Base-by-base conservation (phyloP, 2,888 invertebrate species). In the Agrochola litura region DNA sequence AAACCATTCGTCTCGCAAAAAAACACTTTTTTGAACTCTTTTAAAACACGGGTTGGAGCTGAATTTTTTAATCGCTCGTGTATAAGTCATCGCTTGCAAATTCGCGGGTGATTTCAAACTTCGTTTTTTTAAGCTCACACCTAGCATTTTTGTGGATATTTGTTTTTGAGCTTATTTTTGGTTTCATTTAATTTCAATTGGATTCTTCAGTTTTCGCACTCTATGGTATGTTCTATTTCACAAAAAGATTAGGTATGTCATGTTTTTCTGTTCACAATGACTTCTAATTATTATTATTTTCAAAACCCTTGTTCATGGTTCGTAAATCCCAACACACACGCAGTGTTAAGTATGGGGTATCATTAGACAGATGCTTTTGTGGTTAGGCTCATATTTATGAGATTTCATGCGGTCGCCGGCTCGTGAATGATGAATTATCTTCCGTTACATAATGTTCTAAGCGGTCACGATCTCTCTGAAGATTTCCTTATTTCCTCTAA, bases 371-470 rank as follows among this genome's bases (percentile, higher is more conserved):
- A 79, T 70, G 76, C 73, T 65, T 79, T 76, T 61, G 80, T 60
- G 73, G 76, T 83, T 64, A 63, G 49, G 61, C 58, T 66, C 63
- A 68, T 86, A 79, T 86, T 86, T 74, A 84, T 79, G 84, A 84
- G 87, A 76, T 84, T 79, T 72, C 65, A 73, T 72, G 73, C 72
- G 73, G 71, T 72, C 58, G 56, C 16, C 75, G 79, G 71, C 67
- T 83, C 61, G 68, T 64, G 71, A 84, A 86, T 80, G 73, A 80
- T 86, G n/a, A 84, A 76, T 84, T 76, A 71, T 76, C 71, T 83
- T 64, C 70, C 70, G 54, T 73, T 77, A 71, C 37, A 61, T 69
- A 43, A 71, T 85, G 52, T 37, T 67, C 8, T 52, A 58, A 71
- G 72, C 63, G 79, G 64, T 84, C 58, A 67, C 30, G 37, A 73